Percentiles rank a stretch among this genome's conserved stretches.
These are phyloP conservation scores for Poeciliopsis turneri DNA, from an alignment of 2,797 vertebrate genomes.

Conservation along the genomic window DNA sequence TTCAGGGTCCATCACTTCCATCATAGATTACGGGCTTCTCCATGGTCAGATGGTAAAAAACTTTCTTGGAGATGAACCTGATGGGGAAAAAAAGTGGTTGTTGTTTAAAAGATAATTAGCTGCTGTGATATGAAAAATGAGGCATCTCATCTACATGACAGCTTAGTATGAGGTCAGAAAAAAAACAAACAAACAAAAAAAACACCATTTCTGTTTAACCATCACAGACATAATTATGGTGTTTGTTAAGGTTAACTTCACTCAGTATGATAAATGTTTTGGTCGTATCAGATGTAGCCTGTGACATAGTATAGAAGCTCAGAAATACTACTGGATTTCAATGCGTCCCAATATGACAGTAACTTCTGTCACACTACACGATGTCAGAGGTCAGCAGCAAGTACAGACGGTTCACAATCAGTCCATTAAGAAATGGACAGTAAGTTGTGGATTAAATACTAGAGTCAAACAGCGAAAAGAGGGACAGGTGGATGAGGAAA, in stretches of 20 bases:
- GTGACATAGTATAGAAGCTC: neutral
- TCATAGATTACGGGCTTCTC: conserved; percentile 93
- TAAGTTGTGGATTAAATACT: neutral
- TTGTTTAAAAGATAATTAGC: neutral
- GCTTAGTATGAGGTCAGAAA: neutral
- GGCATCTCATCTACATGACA: neutral
- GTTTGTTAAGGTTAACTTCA: neutral
- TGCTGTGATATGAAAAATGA: neutral
- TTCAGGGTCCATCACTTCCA: conserved; percentile 90
- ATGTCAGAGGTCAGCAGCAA: neutral
- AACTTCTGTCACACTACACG: neutral
- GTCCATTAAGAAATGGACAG: neutral
- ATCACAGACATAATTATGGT: neutral
- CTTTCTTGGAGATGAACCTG: conserved; percentile 96
- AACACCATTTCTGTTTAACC: neutral
- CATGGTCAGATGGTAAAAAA: conserved; percentile 91
- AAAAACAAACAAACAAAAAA: neutral
- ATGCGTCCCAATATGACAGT: neutral
- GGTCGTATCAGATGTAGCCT: neutral
- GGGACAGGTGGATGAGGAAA: neutral
- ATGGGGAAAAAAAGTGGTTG: conserved; percentile 4
- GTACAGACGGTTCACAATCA: neutral
- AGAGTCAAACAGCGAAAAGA: neutral
- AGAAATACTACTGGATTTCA: neutral
- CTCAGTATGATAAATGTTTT: neutral